phyloP scores from a whole-genome alignment of 2,888 invertebrate genomes.

The Nematopogon swammerdamellus region DNA sequence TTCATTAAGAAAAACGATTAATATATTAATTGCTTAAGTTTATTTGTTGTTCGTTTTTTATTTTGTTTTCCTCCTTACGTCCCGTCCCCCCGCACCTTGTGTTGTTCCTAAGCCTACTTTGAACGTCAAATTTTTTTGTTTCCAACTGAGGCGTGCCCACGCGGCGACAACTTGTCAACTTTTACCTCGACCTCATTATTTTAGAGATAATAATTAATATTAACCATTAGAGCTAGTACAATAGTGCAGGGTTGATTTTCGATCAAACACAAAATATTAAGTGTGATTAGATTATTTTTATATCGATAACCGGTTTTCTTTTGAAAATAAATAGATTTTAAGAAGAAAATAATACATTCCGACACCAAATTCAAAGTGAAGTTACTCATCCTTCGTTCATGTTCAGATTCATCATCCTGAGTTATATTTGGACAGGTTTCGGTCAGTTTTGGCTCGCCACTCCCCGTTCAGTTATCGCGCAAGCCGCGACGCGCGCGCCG shows the following conservation, averaged over 20 bases:
- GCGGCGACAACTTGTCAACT: too few relatives aligned
- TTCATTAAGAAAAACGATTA: slow-evolving; percentile 55
- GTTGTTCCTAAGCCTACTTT: slow-evolving; percentile 16
- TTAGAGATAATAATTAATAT: slow-evolving; percentile 52
- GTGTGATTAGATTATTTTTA: slow-evolving; percentile 48
- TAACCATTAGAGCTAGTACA: slow-evolving; percentile 51
- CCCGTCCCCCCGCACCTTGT: slow-evolving; percentile 32
- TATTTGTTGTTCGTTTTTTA: slow-evolving; percentile 51
- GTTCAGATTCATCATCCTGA: slow-evolving; percentile 43
- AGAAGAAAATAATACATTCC: slow-evolving; percentile 23
- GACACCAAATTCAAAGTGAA: slow-evolving; percentile 37
- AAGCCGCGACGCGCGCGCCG: too few relatives aligned
- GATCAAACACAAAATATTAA: slow-evolving; percentile 43
- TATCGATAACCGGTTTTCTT: slow-evolving; percentile 52
- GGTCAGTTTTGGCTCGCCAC: slow-evolving; percentile 38
- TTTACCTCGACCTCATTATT: slow-evolving; percentile 52
- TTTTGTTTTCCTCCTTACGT: slow-evolving; percentile 25
- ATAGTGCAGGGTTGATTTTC: slow-evolving; percentile 58
- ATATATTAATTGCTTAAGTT: slow-evolving; percentile 58
- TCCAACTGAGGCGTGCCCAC: too few relatives aligned
- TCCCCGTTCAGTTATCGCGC: slow-evolving; percentile 23
- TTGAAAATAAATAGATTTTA: slow-evolving; percentile 40
- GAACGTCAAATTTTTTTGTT: slow-evolving; percentile 27
- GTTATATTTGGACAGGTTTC: slow-evolving; percentile 38
- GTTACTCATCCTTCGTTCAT: slow-evolving; percentile 38